phyloP scores from a whole-genome alignment of 2,888 invertebrate species.

The Tinea trinotella region DNA sequence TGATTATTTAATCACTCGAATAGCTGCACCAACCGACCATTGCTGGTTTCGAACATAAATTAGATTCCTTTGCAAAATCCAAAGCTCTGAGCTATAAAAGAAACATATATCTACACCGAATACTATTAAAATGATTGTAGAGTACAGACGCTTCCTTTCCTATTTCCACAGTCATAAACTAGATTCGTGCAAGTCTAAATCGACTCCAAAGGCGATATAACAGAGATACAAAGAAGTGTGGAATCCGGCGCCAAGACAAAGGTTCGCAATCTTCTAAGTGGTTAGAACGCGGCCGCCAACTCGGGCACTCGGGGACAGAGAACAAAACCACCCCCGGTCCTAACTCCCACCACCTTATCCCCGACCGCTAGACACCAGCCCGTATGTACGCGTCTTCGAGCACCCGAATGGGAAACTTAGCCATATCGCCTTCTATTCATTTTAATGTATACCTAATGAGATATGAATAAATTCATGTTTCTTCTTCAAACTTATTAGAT shows the following conservation, averaged over 20 bases:
- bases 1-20: conserved; percentile 17
- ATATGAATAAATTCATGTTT: conserved; percentile 33
- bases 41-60: too few relatives aligned
- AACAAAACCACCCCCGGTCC: neutral
- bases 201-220: conserved; percentile 38
- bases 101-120: neutral
- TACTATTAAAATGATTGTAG: neutral
- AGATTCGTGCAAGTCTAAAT: conserved; percentile 7
- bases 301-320: conserved; percentile 4
- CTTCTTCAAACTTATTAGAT: neutral
- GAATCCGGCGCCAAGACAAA: conserved; percentile 44
- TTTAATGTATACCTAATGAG: conserved; percentile 41
- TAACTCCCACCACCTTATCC: conserved; percentile 26
- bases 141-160: neutral
- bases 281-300: conserved; percentile 41
- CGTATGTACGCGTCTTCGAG: conserved; percentile 22
- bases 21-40: too few relatives aligned
- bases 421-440: conserved; percentile 36
- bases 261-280: conserved; percentile 66
- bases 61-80: too few relatives aligned
- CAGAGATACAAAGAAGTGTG: conserved; percentile 46
- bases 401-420: conserved; percentile 39
- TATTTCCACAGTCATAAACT: neutral
- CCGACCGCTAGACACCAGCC: conserved; percentile 21
- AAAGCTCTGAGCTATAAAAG: neutral